Conservation (phyloP, 2,113 vertebrate species). For the Misgurnus anguillicaudatus region DNA sequence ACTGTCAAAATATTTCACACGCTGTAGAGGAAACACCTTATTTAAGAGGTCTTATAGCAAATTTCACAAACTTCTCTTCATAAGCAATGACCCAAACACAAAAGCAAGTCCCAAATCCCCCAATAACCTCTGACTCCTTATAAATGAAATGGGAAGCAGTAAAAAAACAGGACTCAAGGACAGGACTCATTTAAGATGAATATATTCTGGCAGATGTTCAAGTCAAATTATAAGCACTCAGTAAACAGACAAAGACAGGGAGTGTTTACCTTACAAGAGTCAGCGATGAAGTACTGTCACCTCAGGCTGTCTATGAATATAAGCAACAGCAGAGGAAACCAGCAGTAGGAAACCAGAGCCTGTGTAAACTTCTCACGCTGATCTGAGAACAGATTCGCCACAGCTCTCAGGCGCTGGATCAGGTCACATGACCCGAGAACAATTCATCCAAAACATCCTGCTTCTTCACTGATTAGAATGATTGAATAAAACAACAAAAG, state of each 20-base stretch:
- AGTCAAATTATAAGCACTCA: conserved; percentile 19
- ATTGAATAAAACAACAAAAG: conserved; percentile 42
- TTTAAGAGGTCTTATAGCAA: too few relatives aligned
- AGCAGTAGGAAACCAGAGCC: neutral
- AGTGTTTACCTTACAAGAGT: conserved; percentile 45
- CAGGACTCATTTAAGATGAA: neutral
- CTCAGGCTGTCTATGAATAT: neutral
- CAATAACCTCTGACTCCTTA: neutral
- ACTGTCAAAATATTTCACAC: too few relatives aligned
- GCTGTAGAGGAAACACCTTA: too few relatives aligned
- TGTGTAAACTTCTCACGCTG: conserved; percentile 15
- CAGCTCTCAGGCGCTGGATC: conserved; percentile 11
- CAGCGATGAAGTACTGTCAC: neutral
- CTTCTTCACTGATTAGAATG: conserved; percentile 48
- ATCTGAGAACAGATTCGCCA: conserved; percentile 32
- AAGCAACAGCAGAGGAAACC: neutral
- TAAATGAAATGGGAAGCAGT: neutral
- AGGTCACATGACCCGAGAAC: conserved; percentile 56
- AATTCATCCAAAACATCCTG: conserved; percentile 61
- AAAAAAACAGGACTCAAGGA: neutral
- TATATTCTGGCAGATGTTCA: conserved; percentile 24
- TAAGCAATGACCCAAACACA: too few relatives aligned
- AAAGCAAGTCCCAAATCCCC: neutral
- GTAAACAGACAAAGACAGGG: conserved; percentile 41
- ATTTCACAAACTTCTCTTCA: too few relatives aligned